These are phyloP conservation scores for Serranus cabrilla DNA, from an alignment of 2,797 vertebrate genomes.

Conservation along the genomic window DNA sequence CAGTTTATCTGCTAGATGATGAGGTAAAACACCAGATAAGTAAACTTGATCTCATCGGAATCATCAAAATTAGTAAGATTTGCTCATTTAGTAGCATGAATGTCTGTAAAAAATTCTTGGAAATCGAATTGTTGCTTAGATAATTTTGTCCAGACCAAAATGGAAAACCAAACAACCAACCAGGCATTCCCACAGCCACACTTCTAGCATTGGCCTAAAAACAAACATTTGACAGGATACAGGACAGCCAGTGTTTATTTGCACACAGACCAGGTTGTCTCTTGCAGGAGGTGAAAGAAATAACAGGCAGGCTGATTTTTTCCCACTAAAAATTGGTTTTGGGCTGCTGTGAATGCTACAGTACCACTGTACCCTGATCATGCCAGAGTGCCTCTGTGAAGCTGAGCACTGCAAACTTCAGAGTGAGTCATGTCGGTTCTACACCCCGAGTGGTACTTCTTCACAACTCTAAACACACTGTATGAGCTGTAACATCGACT, in stretches of 20 bases:
- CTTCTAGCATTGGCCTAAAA: not conserved
- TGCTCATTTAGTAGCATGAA: accelerated
- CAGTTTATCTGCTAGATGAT: too few species aligned
- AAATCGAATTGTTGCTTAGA: not conserved
- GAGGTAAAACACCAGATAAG: too few species aligned
- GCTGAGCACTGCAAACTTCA: constrained; percentile 34
- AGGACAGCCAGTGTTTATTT: constrained; percentile 3
- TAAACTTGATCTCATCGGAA: not conserved
- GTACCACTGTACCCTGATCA: constrained; percentile 7
- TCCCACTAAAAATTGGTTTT: not conserved
- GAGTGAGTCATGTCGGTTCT: constrained; percentile 21
- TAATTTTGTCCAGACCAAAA: not conserved
- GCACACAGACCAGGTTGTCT: not conserved
- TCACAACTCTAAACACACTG: constrained; percentile 15
- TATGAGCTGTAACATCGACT: constrained; percentile 6
- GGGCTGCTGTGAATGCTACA: constrained; percentile 24
- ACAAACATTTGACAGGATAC: not conserved
- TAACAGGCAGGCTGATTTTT: constrained; percentile 7
- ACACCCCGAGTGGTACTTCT: not conserved
- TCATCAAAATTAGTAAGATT: not conserved
- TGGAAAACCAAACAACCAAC: too few species aligned
- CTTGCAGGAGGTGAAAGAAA: not conserved
- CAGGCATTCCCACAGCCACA: not conserved
- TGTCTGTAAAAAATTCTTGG: not conserved
- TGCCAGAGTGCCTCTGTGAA: constrained; percentile 9